Base-by-base conservation (phyloP, 2,113 vertebrate genomes). In the Equus quagga region DNA sequence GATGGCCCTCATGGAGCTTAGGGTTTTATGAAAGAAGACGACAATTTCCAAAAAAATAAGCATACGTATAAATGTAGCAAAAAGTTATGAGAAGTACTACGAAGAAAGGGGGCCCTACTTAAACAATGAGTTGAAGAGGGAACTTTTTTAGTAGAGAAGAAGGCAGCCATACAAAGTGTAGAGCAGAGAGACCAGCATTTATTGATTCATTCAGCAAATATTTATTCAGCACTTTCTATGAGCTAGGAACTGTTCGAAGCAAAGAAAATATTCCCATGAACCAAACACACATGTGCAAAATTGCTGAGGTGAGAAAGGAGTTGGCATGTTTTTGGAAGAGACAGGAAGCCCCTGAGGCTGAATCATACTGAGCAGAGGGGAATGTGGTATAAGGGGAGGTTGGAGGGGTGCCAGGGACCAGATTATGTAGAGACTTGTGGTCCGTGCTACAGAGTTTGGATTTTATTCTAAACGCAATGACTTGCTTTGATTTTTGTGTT, bases 161-260 rank as follows among this genome's bases (percentile, higher is more conserved):
- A 82, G 23, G 49, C 8, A 69, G 11, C 17, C n/a, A 18, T 69
- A 36, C 18, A 67, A 64, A 82, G 18, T 91, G 15, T 67, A 72
- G 33, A 80, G 65, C 12, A 33, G 13, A 93, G 89, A 92, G 33
- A 54, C 19, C 56, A 46, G 44, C 9, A 33, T 97, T 44, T 49
- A 94, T 84, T 90, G n/a, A 46, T 82, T 67, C 72, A 33, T 67
- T 89, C 54, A 64, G 51, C 65, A 93, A 95, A 78, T 82, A 76
- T 67, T 93, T 94, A 69, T 51, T 78, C 51, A 54, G 80, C 26
- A 54, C 14, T 76, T 89, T 90, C 36, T 89, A 13, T 56, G 89
- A 95, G 70, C 76, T 79, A 88, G 62, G 36, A 54, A 89, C 10
- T 44, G 14, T 95, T 76, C 10, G 6, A 89, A 82, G 67, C 41